phyloP scores from a whole-genome alignment of 2,797 vertebrate genomes.

The Tamandua tetradactyla region DNA sequence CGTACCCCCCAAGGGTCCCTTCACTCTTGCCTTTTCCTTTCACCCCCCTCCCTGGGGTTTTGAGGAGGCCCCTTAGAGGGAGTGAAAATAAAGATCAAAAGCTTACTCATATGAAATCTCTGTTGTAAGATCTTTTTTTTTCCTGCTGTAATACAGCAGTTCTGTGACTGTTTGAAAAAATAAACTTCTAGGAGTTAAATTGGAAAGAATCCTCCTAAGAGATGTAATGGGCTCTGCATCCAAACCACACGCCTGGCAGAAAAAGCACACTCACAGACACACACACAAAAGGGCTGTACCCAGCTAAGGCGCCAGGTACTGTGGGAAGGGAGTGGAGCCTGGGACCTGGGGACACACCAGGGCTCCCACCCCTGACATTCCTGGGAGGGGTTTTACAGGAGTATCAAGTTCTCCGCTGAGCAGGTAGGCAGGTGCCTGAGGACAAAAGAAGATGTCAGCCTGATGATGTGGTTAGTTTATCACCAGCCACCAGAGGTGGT shows the following conservation, averaged over 20 bases:
- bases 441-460: neutral
- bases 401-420: neutral
- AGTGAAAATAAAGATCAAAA: neutral
- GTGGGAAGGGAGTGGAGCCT: neutral
- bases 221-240: neutral
- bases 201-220: neutral
- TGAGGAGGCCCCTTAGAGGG: neutral
- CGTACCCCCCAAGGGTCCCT: neutral
- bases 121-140: no score
- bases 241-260: neutral
- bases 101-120: neutral
- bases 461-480: neutral
- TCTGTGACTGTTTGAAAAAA: neutral
- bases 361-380: neutral
- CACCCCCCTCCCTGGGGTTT: neutral
- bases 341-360: neutral
- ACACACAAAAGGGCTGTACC: no score
- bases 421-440: neutral
- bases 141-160: neutral
- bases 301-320: neutral
- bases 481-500: no score
- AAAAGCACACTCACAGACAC: no score
- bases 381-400: neutral
- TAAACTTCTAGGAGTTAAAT: neutral
- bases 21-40: neutral